Conservation (phyloP, 2,113 vertebrate genomes). For the Prinia subflava region DNA sequence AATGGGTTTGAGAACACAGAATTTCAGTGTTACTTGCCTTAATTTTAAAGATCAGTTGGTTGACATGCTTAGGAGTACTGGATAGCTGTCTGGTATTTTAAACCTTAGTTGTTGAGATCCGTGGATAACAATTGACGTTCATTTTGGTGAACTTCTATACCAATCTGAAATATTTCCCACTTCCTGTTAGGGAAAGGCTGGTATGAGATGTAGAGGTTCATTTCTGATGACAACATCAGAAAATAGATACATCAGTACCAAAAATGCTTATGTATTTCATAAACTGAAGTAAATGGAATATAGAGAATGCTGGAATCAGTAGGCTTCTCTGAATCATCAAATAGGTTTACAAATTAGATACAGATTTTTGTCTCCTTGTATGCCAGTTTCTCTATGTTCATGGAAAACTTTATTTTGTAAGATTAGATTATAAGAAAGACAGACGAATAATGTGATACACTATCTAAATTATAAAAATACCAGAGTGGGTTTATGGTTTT, state of each 20-base stretch:
- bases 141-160: neutral
- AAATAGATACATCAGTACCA: neutral
- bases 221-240: neutral
- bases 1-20: neutral
- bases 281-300: neutral
- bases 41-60: neutral
- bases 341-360: neutral
- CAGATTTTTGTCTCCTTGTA: neutral
- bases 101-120: neutral
- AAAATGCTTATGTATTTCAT: neutral
- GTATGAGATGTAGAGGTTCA: neutral
- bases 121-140: neutral
- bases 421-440: neutral
- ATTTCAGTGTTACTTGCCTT: neutral
- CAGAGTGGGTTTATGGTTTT: neutral
- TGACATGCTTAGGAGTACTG: neutral
- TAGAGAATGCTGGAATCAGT: neutral
- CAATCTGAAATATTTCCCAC: neutral
- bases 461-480: neutral
- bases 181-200: neutral
- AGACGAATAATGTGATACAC: neutral
- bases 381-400: neutral
- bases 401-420: neutral
- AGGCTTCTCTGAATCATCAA: neutral
- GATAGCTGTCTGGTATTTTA: neutral